These are phyloP conservation scores for Gracilinanus agilis DNA, from an alignment of 2,113 vertebrate species.

Conservation along the genomic window DNA sequence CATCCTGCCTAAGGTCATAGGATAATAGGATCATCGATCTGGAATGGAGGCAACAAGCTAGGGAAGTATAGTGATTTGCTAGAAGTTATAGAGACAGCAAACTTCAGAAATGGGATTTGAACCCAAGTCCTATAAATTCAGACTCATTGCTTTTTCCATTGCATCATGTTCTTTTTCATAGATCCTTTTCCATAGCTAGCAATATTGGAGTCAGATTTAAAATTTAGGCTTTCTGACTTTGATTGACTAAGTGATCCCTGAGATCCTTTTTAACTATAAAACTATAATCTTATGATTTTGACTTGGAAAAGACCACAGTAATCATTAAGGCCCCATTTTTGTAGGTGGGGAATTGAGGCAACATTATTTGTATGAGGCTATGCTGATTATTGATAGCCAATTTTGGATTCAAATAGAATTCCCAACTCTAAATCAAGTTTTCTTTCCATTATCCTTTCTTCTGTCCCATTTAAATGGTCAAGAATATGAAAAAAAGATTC, in stretches of 20 bases:
- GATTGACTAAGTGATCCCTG: not conserved
- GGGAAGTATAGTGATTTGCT: not conserved
- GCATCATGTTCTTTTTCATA: not conserved
- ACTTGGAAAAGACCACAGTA: not conserved
- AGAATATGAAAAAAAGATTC: constrained; percentile 14
- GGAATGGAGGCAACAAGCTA: not conserved
- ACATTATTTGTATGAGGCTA: not conserved
- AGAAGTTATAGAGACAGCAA: not conserved
- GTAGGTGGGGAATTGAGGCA: not conserved
- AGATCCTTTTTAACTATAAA: not conserved
- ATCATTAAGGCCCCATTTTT: not conserved
- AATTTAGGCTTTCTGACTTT: not conserved
- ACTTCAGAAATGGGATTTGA: not conserved
- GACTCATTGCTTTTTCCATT: not conserved
- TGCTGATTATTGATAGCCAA: not conserved
- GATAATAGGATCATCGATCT: not conserved
- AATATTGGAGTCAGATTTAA: not conserved
- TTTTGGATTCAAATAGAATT: constrained; percentile 7
- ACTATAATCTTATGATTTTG: not conserved
- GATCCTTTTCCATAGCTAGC: not conserved
- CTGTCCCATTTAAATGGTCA: not conserved
- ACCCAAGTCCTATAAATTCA: not conserved
- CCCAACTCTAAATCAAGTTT: constrained; percentile 15
- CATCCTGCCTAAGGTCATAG: not conserved
- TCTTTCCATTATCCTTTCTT: not conserved